A percentile compares a stretch with the other conserved stretches of the same genome.
phyloP scores from a whole-genome alignment of 2,888 invertebrate genomes.

The Cephus runcator region DNA sequence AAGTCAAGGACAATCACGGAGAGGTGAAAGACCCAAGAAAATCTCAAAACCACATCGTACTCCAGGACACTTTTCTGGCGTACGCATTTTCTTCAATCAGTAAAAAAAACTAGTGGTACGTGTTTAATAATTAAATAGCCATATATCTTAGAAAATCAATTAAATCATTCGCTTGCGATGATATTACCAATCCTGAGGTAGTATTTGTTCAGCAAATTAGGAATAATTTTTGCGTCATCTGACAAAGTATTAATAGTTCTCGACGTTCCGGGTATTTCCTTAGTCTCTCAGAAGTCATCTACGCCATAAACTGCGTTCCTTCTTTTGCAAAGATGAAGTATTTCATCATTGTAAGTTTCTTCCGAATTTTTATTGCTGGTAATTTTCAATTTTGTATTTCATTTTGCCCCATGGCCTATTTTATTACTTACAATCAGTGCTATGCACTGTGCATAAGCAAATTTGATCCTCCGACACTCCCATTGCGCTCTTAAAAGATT shows the following conservation, averaged over 20 bases:
- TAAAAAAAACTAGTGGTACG: neutral
- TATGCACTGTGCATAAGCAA: neutral
- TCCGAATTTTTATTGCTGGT: neutral
- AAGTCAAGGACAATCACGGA: neutral
- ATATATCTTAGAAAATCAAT: neutral
- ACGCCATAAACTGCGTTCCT: neutral
- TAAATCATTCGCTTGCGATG: neutral
- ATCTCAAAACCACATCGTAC: neutral
- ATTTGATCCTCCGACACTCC: neutral
- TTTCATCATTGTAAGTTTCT: neutral
- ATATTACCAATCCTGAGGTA: neutral
- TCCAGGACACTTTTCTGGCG: neutral
- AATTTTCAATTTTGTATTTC: neutral
- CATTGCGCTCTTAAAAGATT: no score
- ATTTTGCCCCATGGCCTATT: neutral
- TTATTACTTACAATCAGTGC: neutral
- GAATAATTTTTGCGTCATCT: neutral
- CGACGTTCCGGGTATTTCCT: neutral
- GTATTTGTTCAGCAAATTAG: neutral
- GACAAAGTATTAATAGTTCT: neutral
- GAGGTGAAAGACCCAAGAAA: neutral
- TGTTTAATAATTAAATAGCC: neutral
- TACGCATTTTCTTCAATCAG: slow-evolving; percentile 4
- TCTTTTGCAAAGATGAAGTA: neutral
- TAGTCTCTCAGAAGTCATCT: neutral